phyloP scores from a whole-genome alignment of 2,888 invertebrate genomes.

The Imbricaverruca yamaguchii region DNA sequence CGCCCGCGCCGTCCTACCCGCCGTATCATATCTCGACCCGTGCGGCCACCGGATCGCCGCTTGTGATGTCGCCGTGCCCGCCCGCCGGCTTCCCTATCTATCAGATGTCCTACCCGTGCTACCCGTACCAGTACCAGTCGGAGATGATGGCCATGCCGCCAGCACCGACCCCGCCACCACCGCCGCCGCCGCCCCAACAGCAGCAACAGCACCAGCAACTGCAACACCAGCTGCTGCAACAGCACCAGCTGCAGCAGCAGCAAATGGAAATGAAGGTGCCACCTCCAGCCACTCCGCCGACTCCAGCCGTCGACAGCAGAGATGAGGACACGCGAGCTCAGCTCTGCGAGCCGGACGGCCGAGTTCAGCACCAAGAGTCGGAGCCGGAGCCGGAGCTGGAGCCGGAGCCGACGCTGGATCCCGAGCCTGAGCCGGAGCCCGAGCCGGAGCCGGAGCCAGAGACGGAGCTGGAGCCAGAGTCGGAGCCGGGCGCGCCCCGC shows the following conservation, averaged over 20 bases:
- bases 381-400: not conserved
- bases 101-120: not conserved
- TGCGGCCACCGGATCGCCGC: not conserved
- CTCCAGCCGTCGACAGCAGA: conserved; percentile 1
- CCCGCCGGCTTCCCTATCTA: not conserved
- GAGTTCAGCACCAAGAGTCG: not conserved
- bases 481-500: not conserved
- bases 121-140: not conserved
- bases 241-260: conserved; percentile 18
- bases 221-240: not conserved
- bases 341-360: conserved; percentile 19
- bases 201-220: not conserved
- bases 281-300: not conserved
- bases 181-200: not conserved
- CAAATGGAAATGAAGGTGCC: not conserved
- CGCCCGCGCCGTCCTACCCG: not conserved
- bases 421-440: not conserved
- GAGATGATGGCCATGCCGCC: not conserved
- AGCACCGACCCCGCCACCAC: not conserved
- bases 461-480: too few species aligned
- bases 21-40: not conserved
- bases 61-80: not conserved
- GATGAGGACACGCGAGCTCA: conserved; percentile 7
- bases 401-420: not conserved
- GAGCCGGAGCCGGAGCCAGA: not conserved